phyloP scores from a whole-genome alignment of 2,888 invertebrate species.

The Trilocha varians region DNA sequence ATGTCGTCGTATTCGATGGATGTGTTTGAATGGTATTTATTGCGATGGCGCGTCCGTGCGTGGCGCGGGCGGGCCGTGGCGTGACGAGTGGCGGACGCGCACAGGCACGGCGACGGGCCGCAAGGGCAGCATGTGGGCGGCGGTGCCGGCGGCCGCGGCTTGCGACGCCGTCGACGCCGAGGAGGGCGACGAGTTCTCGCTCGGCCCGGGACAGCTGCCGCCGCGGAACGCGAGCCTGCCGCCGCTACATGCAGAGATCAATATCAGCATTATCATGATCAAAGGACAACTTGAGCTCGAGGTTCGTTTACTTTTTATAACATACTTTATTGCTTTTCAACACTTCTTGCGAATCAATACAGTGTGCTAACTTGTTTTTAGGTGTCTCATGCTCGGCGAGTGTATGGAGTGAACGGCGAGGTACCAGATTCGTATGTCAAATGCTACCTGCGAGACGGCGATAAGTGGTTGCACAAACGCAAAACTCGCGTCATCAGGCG shows the following conservation, averaged over 20 bases:
- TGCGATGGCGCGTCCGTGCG: constrained; percentile 1
- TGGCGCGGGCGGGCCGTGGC: constrained; percentile 19
- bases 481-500: constrained; percentile 90
- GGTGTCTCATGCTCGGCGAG: constrained; percentile 64
- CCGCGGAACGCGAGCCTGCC: constrained; percentile 82
- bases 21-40: constrained; percentile 5
- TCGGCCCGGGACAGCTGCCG: constrained; percentile 88
- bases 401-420: constrained; percentile 77
- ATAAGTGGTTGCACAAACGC: constrained; percentile 91
- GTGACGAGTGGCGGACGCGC: constrained; percentile 27
- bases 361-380: constrained; percentile 13
- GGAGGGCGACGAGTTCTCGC: constrained; percentile 71
- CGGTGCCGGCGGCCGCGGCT: constrained; percentile 59
- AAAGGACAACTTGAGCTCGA: constrained; percentile 95
- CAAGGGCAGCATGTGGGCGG: constrained; percentile 73
- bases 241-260: constrained; percentile 85
- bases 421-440: constrained; percentile 94
- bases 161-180: constrained; percentile 45
- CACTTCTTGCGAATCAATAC: not conserved
- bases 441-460: constrained; percentile 91
- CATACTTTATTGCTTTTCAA: not conserved
- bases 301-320: constrained; percentile 35
- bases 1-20: constrained; percentile 25
- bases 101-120: constrained; percentile 70
- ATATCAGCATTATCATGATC: constrained; percentile 89